These are phyloP conservation scores for Drosophila athabasca DNA, from an alignment of 1,140 invertebrate genomes.

Conservation along the genomic window DNA sequence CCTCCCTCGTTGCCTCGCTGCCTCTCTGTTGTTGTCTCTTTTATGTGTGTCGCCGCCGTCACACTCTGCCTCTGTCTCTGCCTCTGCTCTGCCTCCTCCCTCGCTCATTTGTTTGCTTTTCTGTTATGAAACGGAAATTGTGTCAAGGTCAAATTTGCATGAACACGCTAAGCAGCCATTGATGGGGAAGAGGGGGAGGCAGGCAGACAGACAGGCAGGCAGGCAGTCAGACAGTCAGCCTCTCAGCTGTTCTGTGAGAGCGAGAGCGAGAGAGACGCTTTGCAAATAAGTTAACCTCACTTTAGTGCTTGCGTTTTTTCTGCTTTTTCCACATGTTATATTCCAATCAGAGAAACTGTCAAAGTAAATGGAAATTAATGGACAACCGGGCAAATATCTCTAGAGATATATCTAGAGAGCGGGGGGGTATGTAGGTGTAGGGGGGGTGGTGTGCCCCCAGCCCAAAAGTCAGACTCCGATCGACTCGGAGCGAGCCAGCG, in stretches of 20 bases:
- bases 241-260: slow-evolving; percentile 49
- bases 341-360: slow-evolving; percentile 32
- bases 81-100: slow-evolving; percentile 44
- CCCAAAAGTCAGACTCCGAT: slow-evolving; percentile 27
- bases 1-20: neutral
- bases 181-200: slow-evolving; percentile 8
- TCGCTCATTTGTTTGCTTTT: slow-evolving; percentile 74
- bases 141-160: slow-evolving; percentile 81
- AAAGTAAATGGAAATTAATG: slow-evolving; percentile 64
- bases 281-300: slow-evolving; percentile 50
- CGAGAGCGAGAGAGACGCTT: slow-evolving; percentile 26
- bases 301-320: slow-evolving; percentile 24
- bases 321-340: neutral
- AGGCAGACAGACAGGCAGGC: neutral
- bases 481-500: neutral
- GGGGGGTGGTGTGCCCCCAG: neutral
- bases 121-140: slow-evolving; percentile 78
- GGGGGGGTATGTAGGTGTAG: neutral
- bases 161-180: slow-evolving; percentile 70
- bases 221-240: neutral
- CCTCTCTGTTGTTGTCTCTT: slow-evolving; percentile 12
- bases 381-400: slow-evolving; percentile 34
- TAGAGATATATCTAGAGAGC: slow-evolving; percentile 4
- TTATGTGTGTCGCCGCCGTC: slow-evolving; percentile 53
- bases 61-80: slow-evolving; percentile 27